These are phyloP conservation scores for Gadus macrocephalus DNA, from an alignment of 2,113 vertebrate genomes.

Conservation along the genomic window DNA sequence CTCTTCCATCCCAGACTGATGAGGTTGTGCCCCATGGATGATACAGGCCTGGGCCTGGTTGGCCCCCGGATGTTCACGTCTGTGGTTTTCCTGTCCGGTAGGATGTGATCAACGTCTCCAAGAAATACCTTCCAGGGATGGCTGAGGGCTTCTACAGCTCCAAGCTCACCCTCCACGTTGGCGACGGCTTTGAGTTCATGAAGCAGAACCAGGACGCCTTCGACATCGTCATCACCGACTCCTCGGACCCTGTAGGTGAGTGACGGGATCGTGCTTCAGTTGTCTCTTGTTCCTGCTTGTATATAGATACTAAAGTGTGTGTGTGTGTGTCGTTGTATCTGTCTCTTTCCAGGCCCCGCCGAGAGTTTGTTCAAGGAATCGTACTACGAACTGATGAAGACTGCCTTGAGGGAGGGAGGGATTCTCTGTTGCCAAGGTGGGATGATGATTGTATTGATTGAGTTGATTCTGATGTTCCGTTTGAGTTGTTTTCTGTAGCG, in stretches of 20 bases:
- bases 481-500: too few species aligned
- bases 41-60: background rate
- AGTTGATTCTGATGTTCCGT: background rate
- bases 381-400: constrained; percentile 98
- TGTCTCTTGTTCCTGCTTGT: background rate
- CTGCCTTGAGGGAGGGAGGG: constrained; percentile 84
- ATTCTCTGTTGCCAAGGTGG: constrained; percentile 97
- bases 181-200: constrained; percentile 98
- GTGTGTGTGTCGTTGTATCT: background rate
- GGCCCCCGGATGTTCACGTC: background rate
- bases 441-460: background rate
- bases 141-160: constrained; percentile 91
- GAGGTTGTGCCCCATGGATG: background rate
- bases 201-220: constrained; percentile 97
- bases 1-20: background rate
- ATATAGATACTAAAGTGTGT: background rate
- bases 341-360: constrained; percentile 77
- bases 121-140: constrained; percentile 94
- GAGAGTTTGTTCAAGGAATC: constrained; percentile 98
- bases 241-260: constrained; percentile 96
- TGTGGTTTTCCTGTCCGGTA: constrained; percentile 52
- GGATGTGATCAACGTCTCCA: constrained; percentile 96
- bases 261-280: background rate
- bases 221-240: constrained; percentile 96
- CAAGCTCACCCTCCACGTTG: constrained; percentile 89